Conservation (phyloP, 2,797 vertebrate genomes). For the Danionella dracula region DNA sequence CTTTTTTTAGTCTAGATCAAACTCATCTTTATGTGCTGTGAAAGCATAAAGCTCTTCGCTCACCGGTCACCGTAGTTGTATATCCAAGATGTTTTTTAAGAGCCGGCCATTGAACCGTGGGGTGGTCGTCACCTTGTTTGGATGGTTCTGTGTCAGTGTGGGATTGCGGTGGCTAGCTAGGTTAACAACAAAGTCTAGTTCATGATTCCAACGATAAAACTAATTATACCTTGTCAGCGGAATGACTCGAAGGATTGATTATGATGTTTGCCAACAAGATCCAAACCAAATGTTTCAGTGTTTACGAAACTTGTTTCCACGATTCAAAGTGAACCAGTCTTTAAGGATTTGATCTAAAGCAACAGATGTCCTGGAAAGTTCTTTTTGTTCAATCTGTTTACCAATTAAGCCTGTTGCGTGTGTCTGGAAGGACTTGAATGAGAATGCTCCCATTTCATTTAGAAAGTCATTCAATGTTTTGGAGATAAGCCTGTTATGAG, state of each 20-base stretch:
- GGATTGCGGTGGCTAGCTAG: conserved; percentile 51
- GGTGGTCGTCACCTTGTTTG: conserved; percentile 37
- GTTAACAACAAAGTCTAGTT: conserved; percentile 66
- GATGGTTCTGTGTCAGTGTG: conserved; percentile 49
- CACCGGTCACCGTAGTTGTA: neutral
- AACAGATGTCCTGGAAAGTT: neutral
- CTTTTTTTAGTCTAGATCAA: no score
- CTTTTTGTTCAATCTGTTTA: neutral
- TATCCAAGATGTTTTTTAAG: no score
- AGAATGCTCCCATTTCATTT: no score
- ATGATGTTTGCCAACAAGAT: conserved; percentile 70
- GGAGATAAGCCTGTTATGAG: no score
- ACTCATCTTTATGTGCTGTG: neutral
- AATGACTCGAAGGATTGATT: conserved; percentile 70
- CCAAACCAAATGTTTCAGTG: conserved; percentile 71
- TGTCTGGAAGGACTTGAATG: no score
- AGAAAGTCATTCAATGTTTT: no score
- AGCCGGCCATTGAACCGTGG: conserved; percentile 4
- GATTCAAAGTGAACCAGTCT: conserved; percentile 64
- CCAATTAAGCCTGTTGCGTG: no score
- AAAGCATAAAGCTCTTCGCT: neutral
- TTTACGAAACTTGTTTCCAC: conserved; percentile 63
- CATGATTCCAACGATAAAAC: conserved; percentile 73
- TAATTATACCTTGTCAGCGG: conserved; percentile 66
- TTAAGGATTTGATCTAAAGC: conserved; percentile 66